Evolutionary conservation across 2,797 vertebrate genomes (phyloP), one percentile per base, ranked within the genome.

Genomic region (Scarus forsteni): DNA sequence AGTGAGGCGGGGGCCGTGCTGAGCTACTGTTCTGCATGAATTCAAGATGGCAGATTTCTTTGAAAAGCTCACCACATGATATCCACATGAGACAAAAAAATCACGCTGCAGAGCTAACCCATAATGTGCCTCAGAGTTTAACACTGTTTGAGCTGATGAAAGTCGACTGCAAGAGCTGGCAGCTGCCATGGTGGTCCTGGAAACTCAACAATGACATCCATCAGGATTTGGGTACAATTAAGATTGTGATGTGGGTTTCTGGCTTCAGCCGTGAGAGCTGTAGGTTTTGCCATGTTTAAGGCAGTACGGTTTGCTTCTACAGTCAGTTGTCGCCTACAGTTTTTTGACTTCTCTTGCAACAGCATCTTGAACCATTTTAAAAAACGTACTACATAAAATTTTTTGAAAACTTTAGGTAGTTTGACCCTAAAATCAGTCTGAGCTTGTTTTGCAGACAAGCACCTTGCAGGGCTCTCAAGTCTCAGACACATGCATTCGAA

Each of bases 11-110:
- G 45, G 40, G 57, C 0, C 38, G 14, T 42, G 1, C 35, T 34
- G 40, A 66, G 66, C 66, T 82, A 61, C 75, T 73, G 60, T 79
- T 76, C 48, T 49, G 51, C 73, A 73, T 70, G 44, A 81, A 77
- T 65, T 87, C 77, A 83, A 67, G 80, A 85, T 65, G 72, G 73
- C 81, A 75, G 75, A 78, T 83, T 75, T 79, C 77, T 74, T 72
- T 80, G 72, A 85, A 78, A 84, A 73, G 68, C 79, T 88, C 83
- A 80, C 85, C 86, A 75, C 89, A 85, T 85, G 85, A 90, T 71
- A 80, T 86, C 82, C 80, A 60, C 85, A 78, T 85, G 84, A 81
- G 59, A 78, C 73, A 83, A 79, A 83, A 90, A 87, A 27, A 27
- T 27, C 72, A 68, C 71, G 45, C 61, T 60, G 67, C 69, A 64